Evolutionary conservation across 2,797 vertebrate species (phyloP).

Genomic region (Pitangus sulphuratus): DNA sequence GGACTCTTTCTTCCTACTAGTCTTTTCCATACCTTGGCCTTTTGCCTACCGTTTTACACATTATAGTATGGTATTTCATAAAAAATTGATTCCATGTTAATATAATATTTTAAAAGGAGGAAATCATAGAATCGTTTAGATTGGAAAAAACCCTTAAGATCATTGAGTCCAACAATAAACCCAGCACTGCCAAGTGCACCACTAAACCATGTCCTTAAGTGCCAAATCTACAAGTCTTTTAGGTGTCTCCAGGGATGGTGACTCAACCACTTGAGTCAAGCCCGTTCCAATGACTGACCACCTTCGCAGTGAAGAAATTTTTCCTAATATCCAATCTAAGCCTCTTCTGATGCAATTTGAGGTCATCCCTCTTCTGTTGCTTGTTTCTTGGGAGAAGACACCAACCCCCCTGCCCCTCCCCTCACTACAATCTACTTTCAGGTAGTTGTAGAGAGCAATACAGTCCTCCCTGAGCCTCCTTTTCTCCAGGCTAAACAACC

Average conservation of each 20-base stretch:
- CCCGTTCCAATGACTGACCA: neutral
- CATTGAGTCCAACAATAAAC: neutral
- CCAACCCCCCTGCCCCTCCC: accelerated
- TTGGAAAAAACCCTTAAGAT: neutral
- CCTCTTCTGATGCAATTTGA: neutral
- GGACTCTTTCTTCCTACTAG: neutral
- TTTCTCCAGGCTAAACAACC: neutral
- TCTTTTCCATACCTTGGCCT: neutral
- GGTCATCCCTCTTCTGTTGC: neutral
- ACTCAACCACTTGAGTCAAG: neutral
- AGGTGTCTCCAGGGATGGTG: neutral
- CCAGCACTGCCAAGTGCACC: neutral
- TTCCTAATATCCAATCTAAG: neutral
- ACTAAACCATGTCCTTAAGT: neutral
- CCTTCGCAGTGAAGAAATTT: neutral
- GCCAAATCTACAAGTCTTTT: neutral
- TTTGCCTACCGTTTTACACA: neutral
- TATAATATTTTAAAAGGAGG: neutral
- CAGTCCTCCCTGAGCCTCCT: neutral
- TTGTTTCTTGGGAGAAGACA: neutral
- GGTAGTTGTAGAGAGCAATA: neutral
- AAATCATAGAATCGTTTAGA: neutral
- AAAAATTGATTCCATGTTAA: neutral
- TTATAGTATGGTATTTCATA: neutral
- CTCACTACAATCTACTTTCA: neutral